Percentiles rank a stretch among this genome's conserved stretches.
phyloP scores from a whole-genome alignment of 2,113 vertebrate genomes.

The Cebidichthys violaceus region DNA sequence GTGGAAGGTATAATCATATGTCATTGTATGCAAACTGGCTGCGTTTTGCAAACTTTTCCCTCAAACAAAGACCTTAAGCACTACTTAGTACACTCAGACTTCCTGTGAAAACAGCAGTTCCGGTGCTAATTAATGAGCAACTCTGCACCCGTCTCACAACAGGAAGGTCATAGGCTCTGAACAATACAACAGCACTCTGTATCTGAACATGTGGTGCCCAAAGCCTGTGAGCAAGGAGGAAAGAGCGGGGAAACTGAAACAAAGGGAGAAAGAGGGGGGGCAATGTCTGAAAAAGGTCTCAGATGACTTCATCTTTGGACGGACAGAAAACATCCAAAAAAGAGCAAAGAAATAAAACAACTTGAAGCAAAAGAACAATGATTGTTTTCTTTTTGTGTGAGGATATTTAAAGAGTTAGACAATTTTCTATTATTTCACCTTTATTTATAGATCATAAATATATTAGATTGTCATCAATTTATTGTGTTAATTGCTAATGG shows the following conservation, averaged over 20 bases:
- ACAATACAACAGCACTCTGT: conserved; percentile 71
- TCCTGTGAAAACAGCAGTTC: conserved; percentile 74
- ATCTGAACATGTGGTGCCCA: conserved; percentile 55
- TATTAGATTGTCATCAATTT: background rate
- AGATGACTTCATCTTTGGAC: conserved; percentile 25
- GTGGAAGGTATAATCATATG: conserved; percentile 28
- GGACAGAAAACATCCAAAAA: conserved; percentile 2
- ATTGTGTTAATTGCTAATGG: background rate
- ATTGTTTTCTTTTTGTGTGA: background rate
- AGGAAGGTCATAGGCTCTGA: conserved; percentile 75
- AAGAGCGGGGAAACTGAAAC: conserved; percentile 60
- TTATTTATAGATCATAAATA: background rate
- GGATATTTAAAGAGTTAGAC: background rate
- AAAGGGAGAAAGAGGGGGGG: conserved; percentile 47
- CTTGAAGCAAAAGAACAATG: conserved; percentile 2
- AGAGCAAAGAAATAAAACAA: background rate
- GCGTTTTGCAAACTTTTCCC: conserved; percentile 40
- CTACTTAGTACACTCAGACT: conserved; percentile 63
- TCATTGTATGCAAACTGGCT: conserved; percentile 69
- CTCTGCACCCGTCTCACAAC: conserved; percentile 67
- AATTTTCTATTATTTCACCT: background rate
- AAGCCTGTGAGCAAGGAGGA: conserved; percentile 18
- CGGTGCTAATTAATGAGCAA: conserved; percentile 72
- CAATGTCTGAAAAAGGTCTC: conserved; percentile 21
- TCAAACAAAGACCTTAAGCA: conserved; percentile 62